phyloP scores from a whole-genome alignment of 1,140 invertebrate genomes.

The Scaptomyza montana region DNA sequence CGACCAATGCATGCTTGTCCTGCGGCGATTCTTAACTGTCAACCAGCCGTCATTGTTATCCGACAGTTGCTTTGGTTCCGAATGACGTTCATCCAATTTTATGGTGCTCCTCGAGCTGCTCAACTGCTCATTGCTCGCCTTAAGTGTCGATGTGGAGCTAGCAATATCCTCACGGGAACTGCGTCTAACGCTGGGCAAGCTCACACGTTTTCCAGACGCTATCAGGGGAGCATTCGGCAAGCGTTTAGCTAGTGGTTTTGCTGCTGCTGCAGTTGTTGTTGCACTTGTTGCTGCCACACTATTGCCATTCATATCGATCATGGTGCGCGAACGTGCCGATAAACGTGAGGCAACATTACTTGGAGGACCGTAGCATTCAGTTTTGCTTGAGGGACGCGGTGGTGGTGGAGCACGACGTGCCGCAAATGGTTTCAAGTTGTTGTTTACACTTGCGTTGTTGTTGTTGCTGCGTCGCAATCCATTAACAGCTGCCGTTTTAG shows the following conservation, averaged over 20 bases:
- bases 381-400: constrained; percentile 64
- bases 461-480: constrained; percentile 22
- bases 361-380: constrained; percentile 70
- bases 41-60: constrained; percentile 87
- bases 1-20: constrained; percentile 86
- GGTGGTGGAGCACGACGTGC: constrained; percentile 30
- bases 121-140: constrained; percentile 78
- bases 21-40: constrained; percentile 86
- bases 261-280: not conserved
- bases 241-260: constrained; percentile 36
- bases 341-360: constrained; percentile 73
- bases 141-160: constrained; percentile 79
- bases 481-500: constrained; percentile 1
- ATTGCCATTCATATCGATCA: constrained; percentile 77
- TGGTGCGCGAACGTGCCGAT: constrained; percentile 77
- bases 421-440: constrained; percentile 19
- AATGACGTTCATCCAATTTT: constrained; percentile 61
- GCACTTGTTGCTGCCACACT: not conserved
- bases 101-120: constrained; percentile 52
- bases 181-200: constrained; percentile 20
- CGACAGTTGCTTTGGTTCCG: constrained; percentile 84
- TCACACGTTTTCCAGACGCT: constrained; percentile 6
- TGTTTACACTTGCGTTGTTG: constrained; percentile 1
- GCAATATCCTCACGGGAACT: constrained; percentile 73
- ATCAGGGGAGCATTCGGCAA: constrained; percentile 4